Conservation (phyloP, 1,140 invertebrate genomes). For the Aphidius gifuensis region DNA sequence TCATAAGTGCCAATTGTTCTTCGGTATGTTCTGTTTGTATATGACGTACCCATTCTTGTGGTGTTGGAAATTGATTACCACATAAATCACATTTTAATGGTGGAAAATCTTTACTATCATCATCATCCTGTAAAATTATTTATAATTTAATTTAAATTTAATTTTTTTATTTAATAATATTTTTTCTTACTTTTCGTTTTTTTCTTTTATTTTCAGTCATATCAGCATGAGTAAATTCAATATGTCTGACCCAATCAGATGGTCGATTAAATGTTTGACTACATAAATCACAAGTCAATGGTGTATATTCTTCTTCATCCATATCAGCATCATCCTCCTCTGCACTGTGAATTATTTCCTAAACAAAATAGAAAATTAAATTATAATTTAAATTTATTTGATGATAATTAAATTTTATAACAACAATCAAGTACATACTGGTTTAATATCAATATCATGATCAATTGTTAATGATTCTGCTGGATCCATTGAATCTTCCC, state of each 20-base stretch:
- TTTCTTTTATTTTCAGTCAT: conserved; percentile 61
- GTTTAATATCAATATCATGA: conserved; percentile 57
- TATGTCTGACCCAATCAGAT: conserved; percentile 76
- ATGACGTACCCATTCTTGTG: conserved; percentile 80
- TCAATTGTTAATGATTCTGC: conserved; percentile 53
- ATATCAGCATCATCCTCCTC: conserved; percentile 51
- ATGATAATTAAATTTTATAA: neutral
- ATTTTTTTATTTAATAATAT: too few species aligned
- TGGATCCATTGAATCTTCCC: conserved; percentile 60
- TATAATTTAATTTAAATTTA: neutral
- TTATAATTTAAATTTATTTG: neutral
- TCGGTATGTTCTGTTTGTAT: conserved; percentile 80
- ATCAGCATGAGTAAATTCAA: conserved; percentile 68
- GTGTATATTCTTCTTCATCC: conserved; percentile 63
- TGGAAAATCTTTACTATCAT: conserved; percentile 64
- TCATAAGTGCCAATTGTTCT: conserved; percentile 75
- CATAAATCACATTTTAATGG: conserved; percentile 75
- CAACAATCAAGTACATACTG: conserved; percentile 38
- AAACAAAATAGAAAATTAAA: conserved; percentile 14
- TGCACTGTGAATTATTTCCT: conserved; percentile 55
- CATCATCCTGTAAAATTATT: conserved; percentile 52
- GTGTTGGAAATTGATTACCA: conserved; percentile 75
- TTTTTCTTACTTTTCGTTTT: conserved; percentile 52
- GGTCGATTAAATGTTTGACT: conserved; percentile 79
- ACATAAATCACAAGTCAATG: conserved; percentile 77